These are phyloP conservation scores for Teleogryllus oceanicus DNA, from an alignment of 2,888 invertebrate genomes.

Conservation along the genomic window DNA sequence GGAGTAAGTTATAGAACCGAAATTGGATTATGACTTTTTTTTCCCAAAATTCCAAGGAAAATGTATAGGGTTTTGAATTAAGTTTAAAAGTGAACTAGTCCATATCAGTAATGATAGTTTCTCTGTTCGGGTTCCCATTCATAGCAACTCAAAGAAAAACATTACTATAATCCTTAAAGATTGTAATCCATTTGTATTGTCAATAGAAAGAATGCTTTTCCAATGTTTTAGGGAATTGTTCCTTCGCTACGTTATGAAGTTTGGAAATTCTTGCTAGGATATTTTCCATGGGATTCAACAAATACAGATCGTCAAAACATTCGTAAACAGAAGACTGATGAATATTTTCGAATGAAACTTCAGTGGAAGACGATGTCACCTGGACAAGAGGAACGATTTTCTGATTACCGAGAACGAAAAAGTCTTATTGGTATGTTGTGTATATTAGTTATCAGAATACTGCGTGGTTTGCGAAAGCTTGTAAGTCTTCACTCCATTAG, in stretches of 20 bases:
- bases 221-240: constrained; percentile 65
- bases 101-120: too few species aligned
- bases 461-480: too few species aligned
- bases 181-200: constrained; percentile 12
- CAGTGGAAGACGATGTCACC: constrained; percentile 92
- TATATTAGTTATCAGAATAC: too few species aligned
- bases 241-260: constrained; percentile 73
- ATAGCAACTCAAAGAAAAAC: too few species aligned
- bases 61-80: too few species aligned
- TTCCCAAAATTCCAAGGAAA: too few species aligned
- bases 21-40: background rate
- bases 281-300: constrained; percentile 80
- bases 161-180: background rate
- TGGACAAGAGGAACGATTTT: constrained; percentile 83
- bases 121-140: too few species aligned
- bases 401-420: constrained; percentile 84
- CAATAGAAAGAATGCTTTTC: background rate
- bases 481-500: too few species aligned
- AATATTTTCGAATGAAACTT: constrained; percentile 92
- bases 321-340: constrained; percentile 70
- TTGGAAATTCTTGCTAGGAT: constrained; percentile 93
- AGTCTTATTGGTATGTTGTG: constrained; percentile 68
- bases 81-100: too few species aligned
- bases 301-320: constrained; percentile 64
- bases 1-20: constrained; percentile 61